These are phyloP conservation scores for Andrena flavipes DNA, from an alignment of 2,888 invertebrate species.

Conservation along the genomic window DNA sequence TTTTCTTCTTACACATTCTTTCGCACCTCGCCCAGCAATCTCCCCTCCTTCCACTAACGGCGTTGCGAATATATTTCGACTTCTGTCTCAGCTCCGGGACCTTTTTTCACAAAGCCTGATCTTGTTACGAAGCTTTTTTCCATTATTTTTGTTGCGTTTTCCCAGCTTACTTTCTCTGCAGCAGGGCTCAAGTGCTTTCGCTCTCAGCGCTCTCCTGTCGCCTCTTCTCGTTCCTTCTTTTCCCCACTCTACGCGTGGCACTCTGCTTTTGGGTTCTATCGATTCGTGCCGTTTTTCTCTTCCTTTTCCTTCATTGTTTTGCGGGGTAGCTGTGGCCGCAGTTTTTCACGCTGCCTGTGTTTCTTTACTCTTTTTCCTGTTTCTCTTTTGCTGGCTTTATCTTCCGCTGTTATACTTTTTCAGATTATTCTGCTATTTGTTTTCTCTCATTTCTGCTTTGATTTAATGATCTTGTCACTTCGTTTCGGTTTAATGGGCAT, in stretches of 20 bases:
- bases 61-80: neutral
- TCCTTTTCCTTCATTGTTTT: neutral
- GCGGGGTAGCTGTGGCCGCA: neutral
- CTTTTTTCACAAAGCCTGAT: slow-evolving; percentile 1
- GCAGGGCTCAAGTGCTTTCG: neutral
- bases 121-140: slow-evolving; percentile 9
- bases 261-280: neutral
- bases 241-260: neutral
- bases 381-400: neutral
- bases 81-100: neutral
- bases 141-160: neutral
- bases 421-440: too few relatives aligned
- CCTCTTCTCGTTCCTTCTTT: neutral
- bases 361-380: neutral
- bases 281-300: neutral
- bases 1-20: neutral
- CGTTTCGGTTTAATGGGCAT: too few relatives aligned
- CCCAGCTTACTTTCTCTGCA: neutral
- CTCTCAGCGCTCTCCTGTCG: neutral
- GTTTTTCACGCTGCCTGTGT: neutral
- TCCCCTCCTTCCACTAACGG: neutral
- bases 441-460: too few relatives aligned
- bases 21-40: neutral
- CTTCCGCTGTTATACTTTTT: too few relatives aligned
- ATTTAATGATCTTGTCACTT: too few relatives aligned